phyloP scores from a whole-genome alignment of 2,888 invertebrate species.

The Ferrisia virgata region DNA sequence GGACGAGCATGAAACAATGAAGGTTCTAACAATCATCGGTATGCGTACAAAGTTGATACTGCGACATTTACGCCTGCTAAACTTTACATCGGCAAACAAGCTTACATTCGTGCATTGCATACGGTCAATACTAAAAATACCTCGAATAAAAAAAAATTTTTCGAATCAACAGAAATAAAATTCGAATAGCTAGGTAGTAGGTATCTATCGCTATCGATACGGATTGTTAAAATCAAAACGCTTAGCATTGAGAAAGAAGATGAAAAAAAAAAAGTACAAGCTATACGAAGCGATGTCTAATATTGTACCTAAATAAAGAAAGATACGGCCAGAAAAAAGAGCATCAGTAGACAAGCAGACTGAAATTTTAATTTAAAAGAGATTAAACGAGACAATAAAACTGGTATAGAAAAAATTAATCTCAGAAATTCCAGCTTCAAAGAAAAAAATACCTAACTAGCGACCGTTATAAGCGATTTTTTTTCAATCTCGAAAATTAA shows the following conservation, averaged over 20 bases:
- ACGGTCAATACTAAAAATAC: slow-evolving; percentile 11
- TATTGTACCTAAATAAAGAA: not conserved
- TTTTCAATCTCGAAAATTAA: not conserved
- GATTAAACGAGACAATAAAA: not conserved
- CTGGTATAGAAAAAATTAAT: not conserved
- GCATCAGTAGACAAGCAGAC: not conserved
- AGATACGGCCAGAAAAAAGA: not conserved
- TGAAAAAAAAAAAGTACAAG: not conserved
- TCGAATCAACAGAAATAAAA: not conserved
- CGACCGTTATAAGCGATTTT: not conserved
- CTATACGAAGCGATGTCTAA: not conserved
- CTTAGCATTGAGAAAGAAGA: not conserved
- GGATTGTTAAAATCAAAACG: not conserved
- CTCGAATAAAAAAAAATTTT: not conserved
- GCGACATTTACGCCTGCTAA: slow-evolving; percentile 30
- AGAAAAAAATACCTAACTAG: not conserved
- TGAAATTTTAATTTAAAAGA: not conserved
- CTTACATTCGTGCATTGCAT: slow-evolving; percentile 35
- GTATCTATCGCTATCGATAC: not conserved
- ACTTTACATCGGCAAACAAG: slow-evolving; percentile 3
- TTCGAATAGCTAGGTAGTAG: too few species aligned
- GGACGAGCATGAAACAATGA: too few species aligned
- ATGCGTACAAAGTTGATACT: slow-evolving; percentile 3
- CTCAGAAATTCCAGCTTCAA: not conserved
- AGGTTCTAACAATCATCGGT: slow-evolving; percentile 4